Percentiles rank a stretch among this genome's conserved stretches.
phyloP scores from a whole-genome alignment of 2,113 vertebrate species.

The Rhea americana region DNA sequence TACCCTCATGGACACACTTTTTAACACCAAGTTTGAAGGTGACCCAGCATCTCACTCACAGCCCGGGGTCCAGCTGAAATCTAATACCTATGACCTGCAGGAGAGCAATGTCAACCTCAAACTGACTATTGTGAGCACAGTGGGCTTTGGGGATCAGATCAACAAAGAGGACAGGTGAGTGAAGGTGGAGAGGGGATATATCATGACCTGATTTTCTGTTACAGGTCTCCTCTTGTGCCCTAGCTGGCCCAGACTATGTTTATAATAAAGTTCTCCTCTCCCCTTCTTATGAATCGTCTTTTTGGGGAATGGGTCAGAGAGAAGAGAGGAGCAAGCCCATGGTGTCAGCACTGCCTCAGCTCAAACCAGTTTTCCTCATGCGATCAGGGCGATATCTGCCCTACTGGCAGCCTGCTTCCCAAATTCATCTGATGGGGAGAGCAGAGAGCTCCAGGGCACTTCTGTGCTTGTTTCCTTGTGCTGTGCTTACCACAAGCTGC shows the following conservation, averaged over 20 bases:
- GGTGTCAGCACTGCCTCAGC: neutral
- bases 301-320: neutral
- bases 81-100: constrained; percentile 93
- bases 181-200: neutral
- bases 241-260: neutral
- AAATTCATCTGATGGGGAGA: neutral
- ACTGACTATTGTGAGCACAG: constrained; percentile 91
- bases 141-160: constrained; percentile 97
- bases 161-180: constrained; percentile 96
- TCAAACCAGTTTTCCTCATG: neutral
- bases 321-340: neutral
- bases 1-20: constrained; percentile 96
- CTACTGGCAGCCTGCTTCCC: neutral
- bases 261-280: neutral
- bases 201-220: neutral
- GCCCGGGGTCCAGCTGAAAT: constrained; percentile 92
- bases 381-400: neutral
- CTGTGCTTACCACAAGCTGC: neutral
- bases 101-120: constrained; percentile 96
- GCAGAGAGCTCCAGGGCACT: neutral
- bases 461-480: neutral
- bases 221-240: neutral
- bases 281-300: neutral
- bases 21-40: constrained; percentile 96
- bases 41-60: constrained; percentile 93